These are phyloP conservation scores for Xenopus laevis DNA, from an alignment of 2,113 vertebrate genomes.

Conservation along the genomic window DNA sequence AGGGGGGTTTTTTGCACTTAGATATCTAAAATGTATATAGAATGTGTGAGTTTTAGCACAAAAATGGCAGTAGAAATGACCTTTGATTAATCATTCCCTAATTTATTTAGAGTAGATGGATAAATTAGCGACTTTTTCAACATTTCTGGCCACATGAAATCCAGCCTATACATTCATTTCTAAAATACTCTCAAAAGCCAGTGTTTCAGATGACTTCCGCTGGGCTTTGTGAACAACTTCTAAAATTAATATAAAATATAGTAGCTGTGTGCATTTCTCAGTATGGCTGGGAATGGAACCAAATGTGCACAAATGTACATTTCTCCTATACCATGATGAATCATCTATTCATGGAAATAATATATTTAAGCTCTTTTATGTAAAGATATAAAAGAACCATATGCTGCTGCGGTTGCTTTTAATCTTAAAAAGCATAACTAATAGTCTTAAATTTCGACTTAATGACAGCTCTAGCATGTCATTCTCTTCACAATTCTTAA, in stretches of 20 bases:
- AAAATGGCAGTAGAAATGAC: no score
- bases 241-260: neutral
- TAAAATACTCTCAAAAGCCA: neutral
- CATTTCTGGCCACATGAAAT: neutral
- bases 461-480: slow-evolving; percentile 8
- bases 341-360: slow-evolving; percentile 21
- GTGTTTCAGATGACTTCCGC: neutral
- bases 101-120: no score
- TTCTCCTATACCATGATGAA: slow-evolving; percentile 24
- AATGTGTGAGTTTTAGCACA: no score
- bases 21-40: no score
- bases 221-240: neutral
- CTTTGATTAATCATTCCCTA: no score
- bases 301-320: slow-evolving; percentile 3
- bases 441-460: slow-evolving; percentile 11
- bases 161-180: neutral
- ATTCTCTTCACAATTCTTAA: slow-evolving; percentile 20
- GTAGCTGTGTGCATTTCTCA: neutral
- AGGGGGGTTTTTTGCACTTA: no score
- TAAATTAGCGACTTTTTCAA: no score
- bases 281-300: slow-evolving; percentile 12
- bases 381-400: slow-evolving; percentile 28
- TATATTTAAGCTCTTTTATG: slow-evolving; percentile 7
- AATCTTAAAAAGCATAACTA: slow-evolving; percentile 15
- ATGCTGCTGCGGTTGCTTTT: slow-evolving; percentile 24